These are phyloP conservation scores for Ctenicera cuprea DNA, from an alignment of 2,888 invertebrate genomes.

Conservation along the genomic window DNA sequence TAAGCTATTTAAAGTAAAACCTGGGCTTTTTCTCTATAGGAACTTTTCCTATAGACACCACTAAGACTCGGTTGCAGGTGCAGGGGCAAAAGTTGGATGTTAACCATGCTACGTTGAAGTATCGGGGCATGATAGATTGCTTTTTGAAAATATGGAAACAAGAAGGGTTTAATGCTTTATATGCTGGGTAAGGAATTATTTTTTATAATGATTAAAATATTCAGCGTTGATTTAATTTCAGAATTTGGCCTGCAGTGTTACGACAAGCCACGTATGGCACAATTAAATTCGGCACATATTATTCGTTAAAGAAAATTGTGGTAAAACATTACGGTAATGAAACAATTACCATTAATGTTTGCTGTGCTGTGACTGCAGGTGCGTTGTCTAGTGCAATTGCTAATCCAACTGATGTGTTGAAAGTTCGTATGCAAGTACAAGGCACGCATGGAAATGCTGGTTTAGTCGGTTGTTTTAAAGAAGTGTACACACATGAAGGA, in stretches of 20 bases:
- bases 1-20: not conserved
- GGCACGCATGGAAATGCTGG: constrained; percentile 75
- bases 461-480: constrained; percentile 86
- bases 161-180: constrained; percentile 90
- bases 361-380: constrained; percentile 90
- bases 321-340: constrained; percentile 76
- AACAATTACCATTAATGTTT: constrained; percentile 81
- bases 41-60: constrained; percentile 97
- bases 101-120: constrained; percentile 83
- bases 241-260: constrained; percentile 94
- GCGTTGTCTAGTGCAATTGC: constrained; percentile 96
- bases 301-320: constrained; percentile 86
- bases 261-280: constrained; percentile 97
- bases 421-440: constrained; percentile 94
- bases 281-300: constrained; percentile 97
- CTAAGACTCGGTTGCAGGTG: constrained; percentile 94
- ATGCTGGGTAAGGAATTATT: constrained; percentile 84
- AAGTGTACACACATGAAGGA: constrained; percentile 90
- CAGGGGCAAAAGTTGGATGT: constrained; percentile 92
- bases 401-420: constrained; percentile 96
- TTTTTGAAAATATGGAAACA: constrained; percentile 89
- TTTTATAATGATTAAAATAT: not conserved
- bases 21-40: constrained; percentile 74
- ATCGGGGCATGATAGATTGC: constrained; percentile 95
- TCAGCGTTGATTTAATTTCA: not conserved